phyloP scores from a whole-genome alignment of 2,797 vertebrate genomes.

The Hapalemur alaotrensis region DNA sequence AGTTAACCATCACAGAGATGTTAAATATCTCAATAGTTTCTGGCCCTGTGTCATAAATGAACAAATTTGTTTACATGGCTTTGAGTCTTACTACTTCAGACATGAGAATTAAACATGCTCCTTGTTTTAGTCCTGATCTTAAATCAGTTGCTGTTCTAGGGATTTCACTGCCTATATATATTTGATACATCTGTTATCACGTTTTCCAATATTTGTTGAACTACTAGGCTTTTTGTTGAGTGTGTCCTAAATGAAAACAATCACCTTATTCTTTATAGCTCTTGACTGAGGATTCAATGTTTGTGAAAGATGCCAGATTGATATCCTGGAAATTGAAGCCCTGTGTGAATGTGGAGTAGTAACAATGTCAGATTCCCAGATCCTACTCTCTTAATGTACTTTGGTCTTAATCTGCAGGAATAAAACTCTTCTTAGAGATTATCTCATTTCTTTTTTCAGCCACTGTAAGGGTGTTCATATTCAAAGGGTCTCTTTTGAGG shows the following conservation, averaged over 20 bases:
- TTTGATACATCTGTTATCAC: constrained; percentile 8
- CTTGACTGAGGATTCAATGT: constrained; percentile 24
- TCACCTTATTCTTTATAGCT: constrained; percentile 30
- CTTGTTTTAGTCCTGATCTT: constrained; percentile 6
- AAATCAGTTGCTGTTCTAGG: constrained; percentile 25
- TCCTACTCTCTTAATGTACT: constrained; percentile 17
- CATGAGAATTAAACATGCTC: constrained; percentile 2
- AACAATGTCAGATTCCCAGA: constrained; percentile 35
- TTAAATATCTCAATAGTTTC: constrained; percentile 38
- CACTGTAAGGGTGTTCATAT: constrained; percentile 43
- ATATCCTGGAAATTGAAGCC: constrained; percentile 58
- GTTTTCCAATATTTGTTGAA: constrained; percentile 41
- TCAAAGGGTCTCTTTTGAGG: constrained; percentile 48
- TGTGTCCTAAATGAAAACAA: constrained; percentile 36
- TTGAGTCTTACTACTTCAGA: constrained; percentile 36
- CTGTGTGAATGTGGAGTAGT: constrained; percentile 46
- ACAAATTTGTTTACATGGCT: constrained; percentile 2
- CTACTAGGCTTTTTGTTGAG: constrained; percentile 27
- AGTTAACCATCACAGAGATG: not conserved
- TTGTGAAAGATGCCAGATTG: constrained; percentile 36
- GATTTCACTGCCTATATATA: constrained; percentile 16
- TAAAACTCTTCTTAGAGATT: constrained; percentile 54
- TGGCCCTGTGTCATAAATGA: not conserved
- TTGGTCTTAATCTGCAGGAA: constrained; percentile 48
- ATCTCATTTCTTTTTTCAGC: constrained; percentile 25